These are phyloP conservation scores for Piprites chloris DNA, from an alignment of 2,113 vertebrate species.

Conservation along the genomic window DNA sequence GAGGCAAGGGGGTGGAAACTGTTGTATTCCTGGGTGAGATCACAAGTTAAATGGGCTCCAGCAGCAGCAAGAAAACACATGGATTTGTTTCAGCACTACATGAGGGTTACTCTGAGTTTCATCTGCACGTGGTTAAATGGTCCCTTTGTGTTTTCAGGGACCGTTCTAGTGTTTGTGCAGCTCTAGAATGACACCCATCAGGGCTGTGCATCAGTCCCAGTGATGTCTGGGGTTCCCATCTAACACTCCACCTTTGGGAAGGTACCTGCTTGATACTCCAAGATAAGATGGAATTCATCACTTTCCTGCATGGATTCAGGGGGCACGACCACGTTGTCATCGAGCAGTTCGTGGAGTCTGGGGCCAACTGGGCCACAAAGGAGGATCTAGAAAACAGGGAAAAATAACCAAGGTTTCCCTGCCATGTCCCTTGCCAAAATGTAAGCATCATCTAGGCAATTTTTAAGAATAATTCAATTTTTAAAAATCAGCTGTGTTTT, in stretches of 20 bases:
- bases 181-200: not conserved
- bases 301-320: constrained; percentile 89
- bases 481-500: not conserved
- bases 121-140: not conserved
- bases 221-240: not conserved
- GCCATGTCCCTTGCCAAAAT: not conserved
- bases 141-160: not conserved
- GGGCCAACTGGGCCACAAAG: constrained; percentile 94
- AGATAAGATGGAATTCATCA: constrained; percentile 95
- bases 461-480: not conserved
- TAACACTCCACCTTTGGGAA: not conserved
- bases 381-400: constrained; percentile 79
- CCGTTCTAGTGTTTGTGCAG: not conserved
- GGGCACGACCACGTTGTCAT: constrained; percentile 90
- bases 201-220: not conserved
- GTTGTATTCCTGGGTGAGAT: not conserved
- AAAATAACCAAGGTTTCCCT: not conserved
- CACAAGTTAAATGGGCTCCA: not conserved
- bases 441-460: not conserved
- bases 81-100: not conserved
- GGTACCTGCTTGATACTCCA: constrained; percentile 95
- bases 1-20: not conserved
- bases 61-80: not conserved
- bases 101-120: not conserved
- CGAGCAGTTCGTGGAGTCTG: constrained; percentile 92